A percentile compares a stretch with the other conserved stretches of the same genome.
These are phyloP conservation scores for Catagonus wagneri DNA, from an alignment of 2,113 vertebrate genomes.

Conservation along the genomic window DNA sequence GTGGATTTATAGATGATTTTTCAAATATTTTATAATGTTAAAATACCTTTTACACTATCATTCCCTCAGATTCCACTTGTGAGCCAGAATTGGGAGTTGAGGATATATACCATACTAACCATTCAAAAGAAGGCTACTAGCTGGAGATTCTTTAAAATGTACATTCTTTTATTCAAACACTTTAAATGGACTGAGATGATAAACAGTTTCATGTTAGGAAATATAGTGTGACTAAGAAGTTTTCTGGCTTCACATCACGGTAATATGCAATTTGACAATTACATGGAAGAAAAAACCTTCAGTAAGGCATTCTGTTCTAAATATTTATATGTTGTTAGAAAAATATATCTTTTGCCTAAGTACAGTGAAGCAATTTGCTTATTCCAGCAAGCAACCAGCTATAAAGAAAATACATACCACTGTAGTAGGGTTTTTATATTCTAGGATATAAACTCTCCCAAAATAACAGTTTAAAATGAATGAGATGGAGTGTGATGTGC, in stretches of 20 bases:
- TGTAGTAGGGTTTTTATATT: not conserved
- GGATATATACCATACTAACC: not conserved
- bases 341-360: not conserved
- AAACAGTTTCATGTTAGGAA: conserved; percentile 41
- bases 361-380: not conserved
- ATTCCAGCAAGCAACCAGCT: conserved; percentile 27
- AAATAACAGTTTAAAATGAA: not conserved
- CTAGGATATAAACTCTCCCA: not conserved
- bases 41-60: not conserved
- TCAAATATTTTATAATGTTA: not conserved
- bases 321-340: conserved; percentile 41
- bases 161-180: not conserved
- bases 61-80: not conserved
- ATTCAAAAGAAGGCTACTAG: conserved; percentile 5
- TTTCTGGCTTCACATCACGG: not conserved
- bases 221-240: conserved; percentile 32
- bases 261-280: conserved; percentile 40
- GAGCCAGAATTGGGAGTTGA: not conserved
- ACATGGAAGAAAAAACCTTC: not conserved
- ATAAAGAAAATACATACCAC: not conserved
- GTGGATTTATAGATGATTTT: not conserved
- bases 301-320: conserved; percentile 29
- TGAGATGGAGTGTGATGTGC: not conserved
- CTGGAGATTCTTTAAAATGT: not conserved
- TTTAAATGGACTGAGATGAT: not conserved